A percentile compares a stretch with the other conserved stretches of the same genome.
phyloP scores from a whole-genome alignment of 2,113 vertebrate species.

The Cyanistes caeruleus region DNA sequence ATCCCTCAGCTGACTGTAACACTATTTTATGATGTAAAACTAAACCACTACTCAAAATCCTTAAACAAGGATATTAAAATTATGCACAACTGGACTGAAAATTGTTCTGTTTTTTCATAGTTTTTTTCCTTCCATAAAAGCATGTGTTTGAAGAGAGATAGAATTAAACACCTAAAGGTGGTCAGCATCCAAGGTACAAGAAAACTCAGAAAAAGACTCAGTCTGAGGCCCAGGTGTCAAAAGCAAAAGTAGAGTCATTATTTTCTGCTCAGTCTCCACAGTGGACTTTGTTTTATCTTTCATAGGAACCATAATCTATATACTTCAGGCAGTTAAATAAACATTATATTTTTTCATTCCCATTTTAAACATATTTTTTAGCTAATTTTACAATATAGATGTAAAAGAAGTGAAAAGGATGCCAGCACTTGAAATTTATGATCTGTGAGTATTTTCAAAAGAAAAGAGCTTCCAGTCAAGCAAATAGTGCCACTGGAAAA shows the following conservation, averaged over 20 bases:
- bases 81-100: background rate
- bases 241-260: background rate
- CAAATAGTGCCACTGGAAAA: background rate
- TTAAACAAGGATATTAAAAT: background rate
- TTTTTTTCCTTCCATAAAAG: background rate
- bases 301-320: background rate
- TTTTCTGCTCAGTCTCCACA: background rate
- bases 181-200: background rate
- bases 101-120: background rate
- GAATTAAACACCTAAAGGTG: background rate
- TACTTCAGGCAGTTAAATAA: background rate
- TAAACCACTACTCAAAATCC: conserved; percentile 16
- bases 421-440: background rate
- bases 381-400: background rate
- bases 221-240: background rate
- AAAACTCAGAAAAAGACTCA: background rate
- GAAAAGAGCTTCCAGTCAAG: background rate
- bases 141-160: background rate
- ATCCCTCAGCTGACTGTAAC: background rate
- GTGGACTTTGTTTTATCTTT: background rate
- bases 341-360: background rate
- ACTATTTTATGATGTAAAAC: background rate
- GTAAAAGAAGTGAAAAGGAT: background rate
- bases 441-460: background rate
- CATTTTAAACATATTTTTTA: background rate